A percentile compares a stretch with the other conserved stretches of the same genome.
Evolutionary conservation across 2,797 vertebrate genomes (phyloP).

Genomic region (Phoeniculus purpureus): DNA sequence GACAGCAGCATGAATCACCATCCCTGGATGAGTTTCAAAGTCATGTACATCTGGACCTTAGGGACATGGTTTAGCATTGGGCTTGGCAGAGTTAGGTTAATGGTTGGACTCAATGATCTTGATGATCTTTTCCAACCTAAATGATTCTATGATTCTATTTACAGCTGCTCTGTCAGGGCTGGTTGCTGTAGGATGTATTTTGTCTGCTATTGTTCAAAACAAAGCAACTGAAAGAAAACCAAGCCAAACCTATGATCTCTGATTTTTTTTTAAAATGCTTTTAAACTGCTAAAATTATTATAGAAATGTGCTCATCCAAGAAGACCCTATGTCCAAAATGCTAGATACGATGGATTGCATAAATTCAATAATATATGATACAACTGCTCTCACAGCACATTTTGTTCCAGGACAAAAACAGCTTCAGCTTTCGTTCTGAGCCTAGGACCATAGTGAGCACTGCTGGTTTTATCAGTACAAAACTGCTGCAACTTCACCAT

Average conservation of each 20-base stretch:
- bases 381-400: neutral
- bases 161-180: neutral
- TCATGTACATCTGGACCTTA: too few relatives aligned
- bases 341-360: neutral
- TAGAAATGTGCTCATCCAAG: neutral
- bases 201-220: neutral
- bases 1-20: neutral
- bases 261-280: neutral
- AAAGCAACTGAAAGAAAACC: neutral
- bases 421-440: neutral
- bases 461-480: conserved; percentile 22
- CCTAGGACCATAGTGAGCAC: neutral
- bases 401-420: conserved; percentile 32
- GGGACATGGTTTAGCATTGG: too few relatives aligned
- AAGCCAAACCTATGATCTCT: neutral
- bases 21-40: too few relatives aligned
- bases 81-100: too few relatives aligned
- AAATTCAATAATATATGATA: neutral
- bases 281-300: neutral
- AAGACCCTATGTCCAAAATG: neutral
- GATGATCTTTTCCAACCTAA: too few relatives aligned
- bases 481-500: conserved; percentile 35
- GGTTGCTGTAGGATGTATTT: neutral
- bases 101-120: too few relatives aligned
- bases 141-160: neutral